Evolutionary conservation across 2,797 vertebrate genomes (phyloP).

Genomic region (Lindbergichthys nudifrons): DNA sequence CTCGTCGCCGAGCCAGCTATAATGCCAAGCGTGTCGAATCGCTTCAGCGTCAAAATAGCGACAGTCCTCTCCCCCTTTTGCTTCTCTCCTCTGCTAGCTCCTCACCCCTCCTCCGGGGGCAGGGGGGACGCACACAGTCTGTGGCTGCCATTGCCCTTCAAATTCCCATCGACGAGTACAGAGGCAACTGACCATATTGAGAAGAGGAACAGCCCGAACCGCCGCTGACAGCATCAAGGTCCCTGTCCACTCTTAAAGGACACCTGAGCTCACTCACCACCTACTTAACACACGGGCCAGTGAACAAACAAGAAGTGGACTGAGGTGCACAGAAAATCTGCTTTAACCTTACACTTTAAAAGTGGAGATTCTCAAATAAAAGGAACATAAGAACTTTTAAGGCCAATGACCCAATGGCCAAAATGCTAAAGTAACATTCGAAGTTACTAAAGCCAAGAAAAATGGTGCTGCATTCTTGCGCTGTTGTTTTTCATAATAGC

Average conservation of each 20-base stretch:
- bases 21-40: constrained; percentile 86
- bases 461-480: constrained; percentile 42
- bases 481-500: constrained; percentile 55
- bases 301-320: constrained; percentile 57
- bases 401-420: constrained; percentile 16
- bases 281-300: constrained; percentile 52
- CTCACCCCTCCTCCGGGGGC: constrained; percentile 28
- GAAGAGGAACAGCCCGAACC: constrained; percentile 26
- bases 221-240: constrained; percentile 33
- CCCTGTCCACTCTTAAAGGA: constrained; percentile 45
- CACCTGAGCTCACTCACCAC: constrained; percentile 60
- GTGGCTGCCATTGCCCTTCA: constrained; percentile 61
- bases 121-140: constrained; percentile 14
- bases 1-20: constrained; percentile 59
- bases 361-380: not conserved
- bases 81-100: constrained; percentile 22
- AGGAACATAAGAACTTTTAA: not conserved
- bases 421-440: constrained; percentile 25
- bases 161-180: constrained; percentile 53
- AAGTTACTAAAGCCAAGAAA: constrained; percentile 26
- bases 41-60: constrained; percentile 82
- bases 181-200: constrained; percentile 56
- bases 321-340: constrained; percentile 9
- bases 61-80: constrained; percentile 39
- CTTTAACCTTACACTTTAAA: not conserved